Conservation (phyloP, 2,888 invertebrate genomes). For the Drosophila antonietae region DNA sequence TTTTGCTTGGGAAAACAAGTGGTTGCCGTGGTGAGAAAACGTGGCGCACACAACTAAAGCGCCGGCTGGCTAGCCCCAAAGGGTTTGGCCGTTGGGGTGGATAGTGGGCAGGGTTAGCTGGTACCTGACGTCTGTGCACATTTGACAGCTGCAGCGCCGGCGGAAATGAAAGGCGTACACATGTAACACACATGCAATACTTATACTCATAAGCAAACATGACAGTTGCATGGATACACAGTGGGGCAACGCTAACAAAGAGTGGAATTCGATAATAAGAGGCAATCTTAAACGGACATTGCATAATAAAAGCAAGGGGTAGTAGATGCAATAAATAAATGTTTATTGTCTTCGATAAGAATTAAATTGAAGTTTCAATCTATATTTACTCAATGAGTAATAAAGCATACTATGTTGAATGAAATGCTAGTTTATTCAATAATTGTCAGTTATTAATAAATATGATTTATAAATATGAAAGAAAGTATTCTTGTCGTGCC, state of each 20-base stretch:
- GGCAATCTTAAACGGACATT: neutral
- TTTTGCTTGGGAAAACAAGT: conserved; percentile 83
- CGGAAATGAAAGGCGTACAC: conserved; percentile 57
- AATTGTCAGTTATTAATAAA: neutral
- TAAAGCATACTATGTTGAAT: neutral
- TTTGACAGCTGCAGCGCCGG: conserved; percentile 63
- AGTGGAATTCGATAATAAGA: neutral
- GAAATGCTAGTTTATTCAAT: neutral
- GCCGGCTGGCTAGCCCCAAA: conserved; percentile 29
- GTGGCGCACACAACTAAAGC: conserved; percentile 51
- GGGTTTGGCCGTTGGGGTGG: neutral
- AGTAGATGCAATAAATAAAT: neutral
- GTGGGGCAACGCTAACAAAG: conserved; percentile 2
- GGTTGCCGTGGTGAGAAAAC: conserved; percentile 82
- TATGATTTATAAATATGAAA: neutral
- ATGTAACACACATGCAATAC: conserved; percentile 13
- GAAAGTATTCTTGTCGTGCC: neutral
- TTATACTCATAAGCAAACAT: conserved; percentile 57
- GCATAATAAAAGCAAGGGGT: neutral
- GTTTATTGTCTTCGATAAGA: neutral
- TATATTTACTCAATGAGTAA: neutral
- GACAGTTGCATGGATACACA: conserved; percentile 45
- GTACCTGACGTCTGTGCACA: conserved; percentile 40
- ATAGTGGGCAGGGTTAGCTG: conserved; percentile 6
- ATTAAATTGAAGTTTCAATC: neutral